Conservation (phyloP, 2,797 vertebrate genomes). For the Crax fasciolata region DNA sequence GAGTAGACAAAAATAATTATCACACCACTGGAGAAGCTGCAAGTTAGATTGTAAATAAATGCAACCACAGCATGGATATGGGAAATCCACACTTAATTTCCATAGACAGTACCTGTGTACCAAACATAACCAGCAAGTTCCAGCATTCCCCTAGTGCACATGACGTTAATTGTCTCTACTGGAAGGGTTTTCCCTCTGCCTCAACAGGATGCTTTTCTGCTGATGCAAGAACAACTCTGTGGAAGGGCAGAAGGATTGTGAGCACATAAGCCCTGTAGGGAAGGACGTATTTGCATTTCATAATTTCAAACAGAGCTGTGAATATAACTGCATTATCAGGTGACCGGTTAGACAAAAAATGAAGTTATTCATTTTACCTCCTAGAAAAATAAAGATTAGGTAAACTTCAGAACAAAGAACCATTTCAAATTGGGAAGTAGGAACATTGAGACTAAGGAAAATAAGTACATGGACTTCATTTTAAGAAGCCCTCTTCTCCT, state of each 20-base stretch:
- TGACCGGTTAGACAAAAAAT: background rate
- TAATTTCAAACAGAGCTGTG: background rate
- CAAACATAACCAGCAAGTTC: background rate
- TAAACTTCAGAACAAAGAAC: background rate
- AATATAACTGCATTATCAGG: background rate
- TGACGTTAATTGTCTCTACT: background rate
- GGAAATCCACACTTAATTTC: background rate
- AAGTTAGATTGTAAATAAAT: background rate
- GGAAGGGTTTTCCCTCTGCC: background rate
- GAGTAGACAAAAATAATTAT: background rate
- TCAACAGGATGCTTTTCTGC: background rate
- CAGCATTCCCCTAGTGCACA: background rate
- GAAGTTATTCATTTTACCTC: background rate
- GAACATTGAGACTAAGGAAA: background rate
- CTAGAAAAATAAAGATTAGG: background rate
- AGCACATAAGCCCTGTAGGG: background rate
- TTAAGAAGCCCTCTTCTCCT: background rate
- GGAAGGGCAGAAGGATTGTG: background rate
- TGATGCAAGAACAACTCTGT: background rate
- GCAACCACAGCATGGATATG: background rate
- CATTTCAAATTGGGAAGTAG: background rate
- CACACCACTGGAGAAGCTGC: background rate
- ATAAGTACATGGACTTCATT: background rate
- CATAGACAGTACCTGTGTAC: background rate
- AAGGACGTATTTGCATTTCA: background rate